A percentile compares a stretch with the other conserved stretches of the same genome.
phyloP scores from a whole-genome alignment of 2,797 vertebrate species.

The Thalassophryne amazonica region DNA sequence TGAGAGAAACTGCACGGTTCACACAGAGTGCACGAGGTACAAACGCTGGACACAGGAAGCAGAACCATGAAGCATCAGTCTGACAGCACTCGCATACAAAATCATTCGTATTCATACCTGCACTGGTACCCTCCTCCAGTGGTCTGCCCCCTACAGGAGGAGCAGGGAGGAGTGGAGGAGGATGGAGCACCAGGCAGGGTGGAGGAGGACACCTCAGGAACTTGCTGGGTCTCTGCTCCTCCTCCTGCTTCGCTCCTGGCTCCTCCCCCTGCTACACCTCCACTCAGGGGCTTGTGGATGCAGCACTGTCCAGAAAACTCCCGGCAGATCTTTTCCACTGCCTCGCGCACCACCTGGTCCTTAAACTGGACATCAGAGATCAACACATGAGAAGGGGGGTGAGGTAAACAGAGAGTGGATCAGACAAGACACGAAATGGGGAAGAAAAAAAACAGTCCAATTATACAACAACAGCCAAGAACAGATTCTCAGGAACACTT shows the following conservation, averaged over 20 bases:
- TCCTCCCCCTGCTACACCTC: constrained; percentile 26
- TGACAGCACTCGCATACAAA: no score
- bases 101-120: no score
- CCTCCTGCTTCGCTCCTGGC: constrained; percentile 37
- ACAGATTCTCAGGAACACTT: no score
- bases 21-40: constrained; percentile 89
- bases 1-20: constrained; percentile 88
- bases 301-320: constrained; percentile 89
- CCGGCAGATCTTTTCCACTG: constrained; percentile 91
- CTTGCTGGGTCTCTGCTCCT: constrained; percentile 51
- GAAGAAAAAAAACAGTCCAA: no score
- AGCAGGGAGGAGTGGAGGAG: constrained; percentile 88
- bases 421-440: no score
- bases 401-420: neutral
- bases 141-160: constrained; percentile 84
- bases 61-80: no score
- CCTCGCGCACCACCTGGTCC: constrained; percentile 92
- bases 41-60: constrained; percentile 73
- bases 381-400: fast-evolving
- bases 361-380: constrained; percentile 91
- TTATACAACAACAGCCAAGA: no score
- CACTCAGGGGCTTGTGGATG: constrained; percentile 77
- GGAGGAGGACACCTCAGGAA: constrained; percentile 70
- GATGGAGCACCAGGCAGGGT: constrained; percentile 78
- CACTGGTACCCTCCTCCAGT: constrained; percentile 92